Evolutionary conservation across 2,113 vertebrate genomes (phyloP).

Genomic region (Irena cyanogastra): DNA sequence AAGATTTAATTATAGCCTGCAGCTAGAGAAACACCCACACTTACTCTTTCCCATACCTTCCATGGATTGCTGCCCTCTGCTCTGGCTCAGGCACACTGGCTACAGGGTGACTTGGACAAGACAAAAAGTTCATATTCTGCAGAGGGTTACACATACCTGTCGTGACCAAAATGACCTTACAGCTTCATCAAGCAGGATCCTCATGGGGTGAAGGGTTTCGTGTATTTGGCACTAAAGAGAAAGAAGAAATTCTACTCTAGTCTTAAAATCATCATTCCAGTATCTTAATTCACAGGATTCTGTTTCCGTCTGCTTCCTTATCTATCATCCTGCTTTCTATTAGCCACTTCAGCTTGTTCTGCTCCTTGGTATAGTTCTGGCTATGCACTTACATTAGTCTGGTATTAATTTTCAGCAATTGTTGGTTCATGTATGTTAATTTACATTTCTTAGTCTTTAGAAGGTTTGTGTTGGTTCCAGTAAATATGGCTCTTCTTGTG

Average conservation of each 20-base stretch:
- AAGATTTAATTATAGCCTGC: neutral
- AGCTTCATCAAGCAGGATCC: neutral
- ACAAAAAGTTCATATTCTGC: neutral
- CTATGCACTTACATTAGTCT: neutral
- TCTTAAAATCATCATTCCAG: neutral
- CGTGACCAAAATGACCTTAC: neutral
- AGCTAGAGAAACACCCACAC: neutral
- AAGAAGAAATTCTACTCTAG: neutral
- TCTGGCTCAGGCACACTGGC: neutral
- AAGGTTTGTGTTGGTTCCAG: neutral
- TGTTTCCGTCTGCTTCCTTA: neutral
- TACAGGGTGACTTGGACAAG: neutral
- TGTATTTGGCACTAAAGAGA: neutral
- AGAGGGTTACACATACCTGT: neutral
- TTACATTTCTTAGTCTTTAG: neutral
- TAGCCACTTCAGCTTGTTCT: neutral
- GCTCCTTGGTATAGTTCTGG: neutral
- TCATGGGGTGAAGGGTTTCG: fast-evolving
- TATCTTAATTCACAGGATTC: neutral
- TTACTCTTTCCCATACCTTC: neutral
- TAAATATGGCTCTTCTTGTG: neutral
- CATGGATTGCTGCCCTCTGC: neutral
- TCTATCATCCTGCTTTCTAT: neutral
- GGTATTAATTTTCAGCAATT: neutral
- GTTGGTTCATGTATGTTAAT: neutral